Conservation (phyloP, 1,140 invertebrate genomes). For the Panulirus ornatus region DNA sequence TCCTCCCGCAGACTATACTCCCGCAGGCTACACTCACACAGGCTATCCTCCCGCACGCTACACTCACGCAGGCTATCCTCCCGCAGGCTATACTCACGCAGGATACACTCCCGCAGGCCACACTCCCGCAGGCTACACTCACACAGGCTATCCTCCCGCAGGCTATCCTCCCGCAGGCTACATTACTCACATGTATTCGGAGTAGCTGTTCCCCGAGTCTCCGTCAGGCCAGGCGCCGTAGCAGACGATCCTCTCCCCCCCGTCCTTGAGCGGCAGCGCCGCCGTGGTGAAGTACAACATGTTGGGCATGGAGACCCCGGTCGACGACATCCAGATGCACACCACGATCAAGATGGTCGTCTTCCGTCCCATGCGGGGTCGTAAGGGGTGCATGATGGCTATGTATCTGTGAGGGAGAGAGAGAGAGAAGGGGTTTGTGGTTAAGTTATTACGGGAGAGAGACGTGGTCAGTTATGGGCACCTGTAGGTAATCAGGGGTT, state of each 20-base stretch:
- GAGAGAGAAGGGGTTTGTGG: neutral
- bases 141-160: too few relatives aligned
- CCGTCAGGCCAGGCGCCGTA: constrained; percentile 91
- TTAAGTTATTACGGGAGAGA: neutral
- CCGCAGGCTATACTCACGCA: too few relatives aligned
- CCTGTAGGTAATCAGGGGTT: too few relatives aligned
- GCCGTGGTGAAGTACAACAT: constrained; percentile 89
- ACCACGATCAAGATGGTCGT: constrained; percentile 89
- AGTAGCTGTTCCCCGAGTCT: constrained; percentile 83
- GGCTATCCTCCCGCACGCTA: too few relatives aligned
- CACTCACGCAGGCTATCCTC: too few relatives aligned
- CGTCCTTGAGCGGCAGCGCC: constrained; percentile 79
- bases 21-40: neutral
- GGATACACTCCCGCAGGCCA: too few relatives aligned
- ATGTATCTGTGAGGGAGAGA: constrained; percentile 86
- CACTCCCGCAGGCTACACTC: neutral
- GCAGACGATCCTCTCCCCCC: constrained; percentile 85
- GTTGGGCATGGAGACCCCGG: constrained; percentile 88
- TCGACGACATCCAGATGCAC: constrained; percentile 88
- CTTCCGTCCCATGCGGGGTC: constrained; percentile 88
- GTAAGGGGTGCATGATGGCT: constrained; percentile 94
- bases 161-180: too few relatives aligned
- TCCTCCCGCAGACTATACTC: too few relatives aligned
- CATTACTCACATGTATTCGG: constrained; percentile 88
- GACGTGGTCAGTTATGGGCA: neutral